A percentile compares a stretch with the other conserved stretches of the same genome.
These are phyloP conservation scores for Thumatha senex DNA, from an alignment of 2,888 invertebrate species.

Conservation along the genomic window DNA sequence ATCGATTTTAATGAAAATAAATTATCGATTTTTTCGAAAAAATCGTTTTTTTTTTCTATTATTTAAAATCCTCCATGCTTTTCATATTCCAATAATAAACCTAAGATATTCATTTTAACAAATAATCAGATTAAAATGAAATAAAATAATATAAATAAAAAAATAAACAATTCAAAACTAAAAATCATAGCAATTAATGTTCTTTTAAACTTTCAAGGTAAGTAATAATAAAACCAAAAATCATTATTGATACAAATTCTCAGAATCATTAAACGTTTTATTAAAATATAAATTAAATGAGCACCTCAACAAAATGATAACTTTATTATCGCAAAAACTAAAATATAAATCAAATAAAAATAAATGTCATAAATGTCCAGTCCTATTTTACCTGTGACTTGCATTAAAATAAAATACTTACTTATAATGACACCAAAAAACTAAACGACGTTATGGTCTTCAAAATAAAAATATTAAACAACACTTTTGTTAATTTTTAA, in stretches of 20 bases:
- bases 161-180: conserved; percentile 2
- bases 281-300: not conserved
- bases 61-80: conserved; percentile 1
- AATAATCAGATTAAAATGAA: conserved; percentile 8
- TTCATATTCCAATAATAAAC: conserved; percentile 8
- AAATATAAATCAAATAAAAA: not conserved
- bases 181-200: conserved; percentile 1
- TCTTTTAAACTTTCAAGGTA: not conserved
- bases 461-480: conserved; percentile 3
- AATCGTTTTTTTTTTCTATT: not conserved
- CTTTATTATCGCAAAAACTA: not conserved
- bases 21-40: conserved; percentile 2
- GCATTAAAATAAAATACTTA: conserved; percentile 3
- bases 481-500: conserved; percentile 3
- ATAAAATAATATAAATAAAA: conserved; percentile 5
- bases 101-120: conserved; percentile 10
- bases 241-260: not conserved
- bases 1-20: conserved; percentile 1
- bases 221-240: conserved; percentile 1
- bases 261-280: conserved; percentile 2
- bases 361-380: not conserved
- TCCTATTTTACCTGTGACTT: conserved; percentile 1
- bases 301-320: not conserved
- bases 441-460: not conserved
- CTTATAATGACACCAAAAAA: not conserved